These are phyloP conservation scores for Lasius fuliginosus DNA, from an alignment of 2,888 invertebrate species.

Conservation along the genomic window DNA sequence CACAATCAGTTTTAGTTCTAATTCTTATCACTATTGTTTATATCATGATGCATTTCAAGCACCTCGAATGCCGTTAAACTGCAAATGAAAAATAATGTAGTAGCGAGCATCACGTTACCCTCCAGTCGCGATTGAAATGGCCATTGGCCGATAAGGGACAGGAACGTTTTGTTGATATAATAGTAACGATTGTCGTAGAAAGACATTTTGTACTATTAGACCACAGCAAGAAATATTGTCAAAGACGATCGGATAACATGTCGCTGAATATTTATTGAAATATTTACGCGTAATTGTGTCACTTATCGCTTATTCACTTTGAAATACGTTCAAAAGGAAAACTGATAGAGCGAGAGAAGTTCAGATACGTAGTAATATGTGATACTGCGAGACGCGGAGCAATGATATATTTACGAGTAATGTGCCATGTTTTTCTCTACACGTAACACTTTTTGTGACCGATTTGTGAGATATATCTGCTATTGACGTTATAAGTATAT, in stretches of 20 bases:
- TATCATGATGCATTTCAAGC: background rate
- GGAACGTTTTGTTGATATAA: slow-evolving; percentile 7
- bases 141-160: slow-evolving; percentile 2
- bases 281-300: background rate
- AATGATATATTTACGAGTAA: slow-evolving; percentile 4
- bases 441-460: background rate
- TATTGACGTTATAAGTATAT: too few relatives aligned
- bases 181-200: slow-evolving; percentile 24
- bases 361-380: background rate
- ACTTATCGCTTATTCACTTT: slow-evolving; percentile 1
- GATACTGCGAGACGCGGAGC: background rate
- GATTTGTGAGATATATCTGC: background rate
- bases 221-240: background rate
- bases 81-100: background rate
- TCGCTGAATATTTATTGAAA: background rate
- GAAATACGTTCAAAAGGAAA: background rate
- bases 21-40: background rate
- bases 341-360: too few relatives aligned
- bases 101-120: background rate
- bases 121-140: slow-evolving; percentile 24
- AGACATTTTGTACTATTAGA: slow-evolving; percentile 4
- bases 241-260: background rate
- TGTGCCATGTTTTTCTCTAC: background rate
- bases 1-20: background rate
- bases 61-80: background rate